A percentile compares a stretch with the other conserved stretches of the same genome.
These are phyloP conservation scores for Heliconius erato DNA, from an alignment of 2,888 invertebrate genomes.

Conservation along the genomic window DNA sequence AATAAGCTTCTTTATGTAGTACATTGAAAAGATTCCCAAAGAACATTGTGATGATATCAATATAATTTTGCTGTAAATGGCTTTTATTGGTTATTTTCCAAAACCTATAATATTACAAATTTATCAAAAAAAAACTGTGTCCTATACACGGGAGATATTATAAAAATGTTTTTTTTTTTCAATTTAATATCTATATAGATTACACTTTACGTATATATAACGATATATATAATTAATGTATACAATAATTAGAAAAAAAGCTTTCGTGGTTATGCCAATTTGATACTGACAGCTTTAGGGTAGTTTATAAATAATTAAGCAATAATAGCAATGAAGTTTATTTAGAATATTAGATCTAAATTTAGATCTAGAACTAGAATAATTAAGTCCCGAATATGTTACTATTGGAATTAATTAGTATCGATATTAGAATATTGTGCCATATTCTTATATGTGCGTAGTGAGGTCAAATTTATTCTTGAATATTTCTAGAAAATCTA, in stretches of 20 bases:
- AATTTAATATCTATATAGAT: too few species aligned
- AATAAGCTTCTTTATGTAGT: neutral
- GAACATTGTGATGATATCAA: conserved; percentile 53
- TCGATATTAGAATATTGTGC: conserved; percentile 20
- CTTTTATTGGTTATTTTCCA: conserved; percentile 8
- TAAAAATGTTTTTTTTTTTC: too few species aligned
- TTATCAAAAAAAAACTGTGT: too few species aligned
- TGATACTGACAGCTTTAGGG: neutral
- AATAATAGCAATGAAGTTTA: conserved; percentile 7
- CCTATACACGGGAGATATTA: too few species aligned
- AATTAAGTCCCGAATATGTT: neutral
- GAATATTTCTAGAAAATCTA: neutral
- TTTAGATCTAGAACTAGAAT: conserved; percentile 6
- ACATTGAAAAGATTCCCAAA: conserved; percentile 50
- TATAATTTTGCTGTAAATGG: conserved; percentile 41
- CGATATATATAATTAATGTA: too few species aligned
- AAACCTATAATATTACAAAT: neutral
- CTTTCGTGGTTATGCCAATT: neutral
- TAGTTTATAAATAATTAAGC: neutral
- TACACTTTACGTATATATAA: too few species aligned
- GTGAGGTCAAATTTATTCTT: neutral
- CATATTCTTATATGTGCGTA: conserved; percentile 5
- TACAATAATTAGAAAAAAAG: neutral
- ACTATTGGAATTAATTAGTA: neutral
- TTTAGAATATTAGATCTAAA: neutral